These are phyloP conservation scores for Pycnonotus jocosus DNA, from an alignment of 2,113 vertebrate species.

Conservation along the genomic window DNA sequence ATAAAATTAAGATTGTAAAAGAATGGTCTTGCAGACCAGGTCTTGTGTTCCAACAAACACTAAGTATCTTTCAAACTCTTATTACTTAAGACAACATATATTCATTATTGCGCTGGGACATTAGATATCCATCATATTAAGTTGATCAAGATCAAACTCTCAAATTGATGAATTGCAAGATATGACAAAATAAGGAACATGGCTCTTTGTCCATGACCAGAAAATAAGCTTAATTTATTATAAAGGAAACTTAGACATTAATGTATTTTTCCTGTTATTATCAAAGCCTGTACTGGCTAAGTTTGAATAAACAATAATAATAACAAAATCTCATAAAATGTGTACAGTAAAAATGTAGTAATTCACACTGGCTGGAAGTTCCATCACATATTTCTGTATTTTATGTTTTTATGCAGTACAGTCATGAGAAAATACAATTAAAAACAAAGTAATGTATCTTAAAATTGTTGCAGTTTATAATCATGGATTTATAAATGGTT, in stretches of 20 bases:
- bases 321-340: not conserved
- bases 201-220: not conserved
- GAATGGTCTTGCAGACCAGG: not conserved
- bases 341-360: not conserved
- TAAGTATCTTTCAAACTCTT: not conserved
- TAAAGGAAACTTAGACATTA: not conserved
- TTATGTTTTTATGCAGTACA: not conserved
- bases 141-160: not conserved
- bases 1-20: not conserved
- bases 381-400: not conserved
- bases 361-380: not conserved
- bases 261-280: not conserved
- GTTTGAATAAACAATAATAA: not conserved
- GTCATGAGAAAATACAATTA: not conserved
- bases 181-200: not conserved
- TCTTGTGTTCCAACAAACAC: not conserved
- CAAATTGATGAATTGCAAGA: not conserved
- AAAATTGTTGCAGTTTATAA: too few species aligned
- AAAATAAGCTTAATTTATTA: not conserved
- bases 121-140: not conserved
- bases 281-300: not conserved
- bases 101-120: not conserved
- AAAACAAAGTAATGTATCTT: not conserved
- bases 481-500: too few species aligned
- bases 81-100: not conserved